Conservation (phyloP, 1,140 invertebrate species). For the Psix sp. region DNA sequence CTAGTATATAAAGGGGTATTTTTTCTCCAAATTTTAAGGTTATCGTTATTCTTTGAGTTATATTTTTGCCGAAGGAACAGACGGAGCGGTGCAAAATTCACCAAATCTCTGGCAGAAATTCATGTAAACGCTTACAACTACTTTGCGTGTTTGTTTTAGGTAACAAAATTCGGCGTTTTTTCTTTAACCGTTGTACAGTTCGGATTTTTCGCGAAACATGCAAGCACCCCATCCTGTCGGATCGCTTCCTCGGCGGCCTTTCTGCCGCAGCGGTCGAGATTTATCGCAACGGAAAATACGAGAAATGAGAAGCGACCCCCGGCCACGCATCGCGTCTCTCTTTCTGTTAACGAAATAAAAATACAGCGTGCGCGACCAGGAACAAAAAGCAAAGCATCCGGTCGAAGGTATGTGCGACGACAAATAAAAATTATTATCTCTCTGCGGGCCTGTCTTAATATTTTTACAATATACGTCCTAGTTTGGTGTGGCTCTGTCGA, state of each 20-base stretch:
- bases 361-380: conserved; percentile 62
- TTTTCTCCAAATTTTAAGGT: no score
- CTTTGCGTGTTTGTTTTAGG: conserved; percentile 30
- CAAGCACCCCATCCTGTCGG: conserved; percentile 62
- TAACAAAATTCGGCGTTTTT: conserved; percentile 53
- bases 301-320: conserved; percentile 74
- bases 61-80: no score
- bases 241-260: conserved; percentile 67
- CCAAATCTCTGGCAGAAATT: no score
- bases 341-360: conserved; percentile 69
- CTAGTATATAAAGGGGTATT: no score
- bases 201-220: conserved; percentile 69
- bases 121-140: no score
- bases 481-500: conserved; percentile 19
- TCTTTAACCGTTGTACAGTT: conserved; percentile 54
- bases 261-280: conserved; percentile 70
- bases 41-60: no score
- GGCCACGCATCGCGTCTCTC: conserved; percentile 61
- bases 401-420: conserved; percentile 60
- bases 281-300: conserved; percentile 76
- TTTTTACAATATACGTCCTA: conserved; percentile 37
- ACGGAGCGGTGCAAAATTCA: no score
- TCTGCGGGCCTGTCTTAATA: conserved; percentile 58
- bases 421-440: conserved; percentile 62
- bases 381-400: conserved; percentile 59